A percentile compares a stretch with the other conserved stretches of the same genome.
These are phyloP conservation scores for Pseudochirops corinnae DNA, from an alignment of 2,797 vertebrate genomes.

Conservation along the genomic window DNA sequence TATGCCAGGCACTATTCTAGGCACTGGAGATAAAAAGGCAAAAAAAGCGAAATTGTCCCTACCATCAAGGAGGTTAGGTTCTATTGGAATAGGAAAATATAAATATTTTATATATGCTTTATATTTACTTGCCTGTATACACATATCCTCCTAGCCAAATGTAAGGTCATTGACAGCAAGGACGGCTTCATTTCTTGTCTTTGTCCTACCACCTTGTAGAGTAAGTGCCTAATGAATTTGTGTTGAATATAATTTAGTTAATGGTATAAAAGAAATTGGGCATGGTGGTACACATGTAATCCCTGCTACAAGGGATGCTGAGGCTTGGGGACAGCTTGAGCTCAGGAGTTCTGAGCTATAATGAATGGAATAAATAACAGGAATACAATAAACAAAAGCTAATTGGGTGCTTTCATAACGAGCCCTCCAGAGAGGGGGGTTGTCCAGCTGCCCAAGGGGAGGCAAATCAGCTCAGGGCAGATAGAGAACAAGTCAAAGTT, in stretches of 20 bases:
- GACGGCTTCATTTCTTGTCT: not conserved
- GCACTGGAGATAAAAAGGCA: not conserved
- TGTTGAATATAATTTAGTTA: not conserved
- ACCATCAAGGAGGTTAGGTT: not conserved
- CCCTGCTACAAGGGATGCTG: not conserved
- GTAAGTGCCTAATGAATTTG: conserved; percentile 1
- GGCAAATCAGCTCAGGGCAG: not conserved
- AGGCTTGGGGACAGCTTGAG: not conserved
- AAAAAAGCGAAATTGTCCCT: not conserved
- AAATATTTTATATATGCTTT: not conserved
- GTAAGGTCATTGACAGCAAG: not conserved
- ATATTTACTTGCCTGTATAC: not conserved
- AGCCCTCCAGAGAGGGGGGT: not conserved
- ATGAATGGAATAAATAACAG: not conserved
- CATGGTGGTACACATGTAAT: not conserved
- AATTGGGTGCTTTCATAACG: not conserved
- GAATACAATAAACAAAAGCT: not conserved
- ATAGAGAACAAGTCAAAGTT: not conserved
- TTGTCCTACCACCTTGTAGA: not conserved
- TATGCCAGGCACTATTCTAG: not conserved
- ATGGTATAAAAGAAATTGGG: not conserved
- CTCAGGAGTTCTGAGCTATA: not conserved
- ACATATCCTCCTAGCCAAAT: not conserved
- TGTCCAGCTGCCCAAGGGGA: not conserved
- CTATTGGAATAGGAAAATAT: not conserved